A percentile compares a stretch with the other conserved stretches of the same genome.
phyloP scores from a whole-genome alignment of 2,888 invertebrate species.

The Meteorus cinctellus region DNA sequence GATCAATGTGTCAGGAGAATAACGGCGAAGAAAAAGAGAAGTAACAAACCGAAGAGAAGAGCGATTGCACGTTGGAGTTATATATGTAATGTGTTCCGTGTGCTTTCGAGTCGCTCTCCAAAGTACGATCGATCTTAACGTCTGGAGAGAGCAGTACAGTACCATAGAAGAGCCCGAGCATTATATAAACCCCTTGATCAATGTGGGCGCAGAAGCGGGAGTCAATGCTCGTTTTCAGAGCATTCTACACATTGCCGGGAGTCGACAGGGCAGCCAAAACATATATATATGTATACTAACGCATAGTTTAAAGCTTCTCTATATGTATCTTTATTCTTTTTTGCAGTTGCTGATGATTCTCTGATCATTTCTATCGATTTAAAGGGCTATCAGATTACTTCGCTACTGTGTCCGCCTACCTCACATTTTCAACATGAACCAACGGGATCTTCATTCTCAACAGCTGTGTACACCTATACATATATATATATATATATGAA shows the following conservation, averaged over 20 bases:
- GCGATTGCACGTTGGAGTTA: neutral
- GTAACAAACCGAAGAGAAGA: slow-evolving; percentile 2
- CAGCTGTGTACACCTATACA: neutral
- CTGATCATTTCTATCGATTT: slow-evolving; percentile 5
- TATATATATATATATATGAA: neutral
- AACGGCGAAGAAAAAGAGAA: neutral
- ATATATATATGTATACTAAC: neutral
- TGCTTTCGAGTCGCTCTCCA: slow-evolving; percentile 27
- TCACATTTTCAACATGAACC: slow-evolving; percentile 8
- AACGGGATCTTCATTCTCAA: neutral
- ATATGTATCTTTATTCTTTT: neutral
- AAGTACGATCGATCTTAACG: slow-evolving; percentile 35
- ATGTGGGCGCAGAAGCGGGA: slow-evolving; percentile 24
- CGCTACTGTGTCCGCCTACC: neutral
- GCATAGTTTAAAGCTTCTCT: neutral
- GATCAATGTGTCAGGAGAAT: slow-evolving; percentile 9
- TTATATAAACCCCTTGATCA: slow-evolving; percentile 34
- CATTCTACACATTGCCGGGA: slow-evolving; percentile 56
- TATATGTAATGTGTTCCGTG: slow-evolving; percentile 2
- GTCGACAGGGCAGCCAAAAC: slow-evolving; percentile 51
- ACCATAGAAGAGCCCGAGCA: slow-evolving; percentile 11
- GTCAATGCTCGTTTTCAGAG: slow-evolving; percentile 47
- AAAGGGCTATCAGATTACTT: neutral
- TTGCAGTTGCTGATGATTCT: slow-evolving; percentile 13
- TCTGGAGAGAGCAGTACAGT: slow-evolving; percentile 7